phyloP scores from a whole-genome alignment of 2,888 invertebrate species.

The Ashinkailepas kermadecensis region DNA sequence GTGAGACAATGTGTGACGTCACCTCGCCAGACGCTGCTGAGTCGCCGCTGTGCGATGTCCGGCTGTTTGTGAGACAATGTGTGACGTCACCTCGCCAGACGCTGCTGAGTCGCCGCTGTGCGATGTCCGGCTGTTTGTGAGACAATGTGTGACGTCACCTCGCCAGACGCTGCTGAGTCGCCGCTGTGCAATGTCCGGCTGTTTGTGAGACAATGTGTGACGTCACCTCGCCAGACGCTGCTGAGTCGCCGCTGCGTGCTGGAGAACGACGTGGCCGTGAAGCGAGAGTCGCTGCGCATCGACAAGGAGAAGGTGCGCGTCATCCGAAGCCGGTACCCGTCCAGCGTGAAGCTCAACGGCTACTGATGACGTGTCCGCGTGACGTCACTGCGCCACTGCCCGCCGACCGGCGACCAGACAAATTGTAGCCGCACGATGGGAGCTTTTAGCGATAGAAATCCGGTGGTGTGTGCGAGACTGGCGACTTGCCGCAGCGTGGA shows the following conservation, averaged over 20 bases:
- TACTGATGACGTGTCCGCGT: background rate
- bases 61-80: background rate
- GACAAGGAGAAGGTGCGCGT: conserved; percentile 2
- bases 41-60: background rate
- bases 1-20: background rate
- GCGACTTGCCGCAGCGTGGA: too few species aligned
- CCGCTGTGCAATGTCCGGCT: background rate
- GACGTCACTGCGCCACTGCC: too few species aligned
- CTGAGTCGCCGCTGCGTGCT: conserved; percentile 13
- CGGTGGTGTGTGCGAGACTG: too few species aligned
- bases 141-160: background rate
- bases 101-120: conserved; percentile 7
- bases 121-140: background rate
- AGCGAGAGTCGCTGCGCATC: conserved; percentile 1
- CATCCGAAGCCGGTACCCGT: conserved; percentile 13
- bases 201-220: background rate
- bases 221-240: conserved; percentile 4
- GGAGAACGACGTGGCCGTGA: conserved; percentile 18
- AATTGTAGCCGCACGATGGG: too few species aligned
- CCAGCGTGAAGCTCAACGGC: conserved; percentile 13
- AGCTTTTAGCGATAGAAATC: too few species aligned
- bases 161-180: conserved; percentile 15
- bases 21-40: conserved; percentile 4
- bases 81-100: background rate
- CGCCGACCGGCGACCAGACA: too few species aligned